Evolutionary conservation across 2,888 invertebrate species (phyloP).

Genomic region (Andrena praecox): DNA sequence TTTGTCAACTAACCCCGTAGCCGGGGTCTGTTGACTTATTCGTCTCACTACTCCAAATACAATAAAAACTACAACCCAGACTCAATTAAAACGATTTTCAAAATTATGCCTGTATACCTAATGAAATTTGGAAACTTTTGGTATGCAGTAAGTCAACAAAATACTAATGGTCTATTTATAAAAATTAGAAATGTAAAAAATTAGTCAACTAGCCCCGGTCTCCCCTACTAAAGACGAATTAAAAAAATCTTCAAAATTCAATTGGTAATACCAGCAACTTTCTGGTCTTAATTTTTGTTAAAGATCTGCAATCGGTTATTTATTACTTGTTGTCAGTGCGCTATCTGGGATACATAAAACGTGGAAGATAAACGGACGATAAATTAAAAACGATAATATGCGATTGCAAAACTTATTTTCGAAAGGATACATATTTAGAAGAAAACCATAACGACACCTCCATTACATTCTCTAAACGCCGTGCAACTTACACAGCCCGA

Average conservation of each 20-base stretch:
- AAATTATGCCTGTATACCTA: no score
- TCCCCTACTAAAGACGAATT: neutral
- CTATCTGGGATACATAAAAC: constrained; percentile 18
- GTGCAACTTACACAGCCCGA: neutral
- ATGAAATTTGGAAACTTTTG: no score
- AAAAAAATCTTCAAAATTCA: neutral
- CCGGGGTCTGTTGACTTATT: no score
- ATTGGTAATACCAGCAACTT: neutral
- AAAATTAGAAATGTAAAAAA: no score
- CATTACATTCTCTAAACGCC: neutral
- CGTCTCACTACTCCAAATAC: no score
- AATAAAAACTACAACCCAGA: no score
- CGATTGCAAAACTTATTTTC: constrained; percentile 49
- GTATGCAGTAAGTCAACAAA: no score
- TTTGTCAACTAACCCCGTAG: no score
- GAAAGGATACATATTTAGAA: neutral
- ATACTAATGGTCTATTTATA: no score
- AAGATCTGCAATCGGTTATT: constrained; percentile 35
- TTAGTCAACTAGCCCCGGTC: no score
- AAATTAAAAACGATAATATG: constrained; percentile 45
- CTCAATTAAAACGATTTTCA: no score
- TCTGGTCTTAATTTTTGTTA: neutral
- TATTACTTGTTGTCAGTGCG: constrained; percentile 22
- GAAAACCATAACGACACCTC: neutral
- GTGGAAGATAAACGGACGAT: constrained; percentile 36